These are phyloP conservation scores for Agrenia bidenticulata DNA, from an alignment of 2,888 invertebrate genomes.

Conservation along the genomic window DNA sequence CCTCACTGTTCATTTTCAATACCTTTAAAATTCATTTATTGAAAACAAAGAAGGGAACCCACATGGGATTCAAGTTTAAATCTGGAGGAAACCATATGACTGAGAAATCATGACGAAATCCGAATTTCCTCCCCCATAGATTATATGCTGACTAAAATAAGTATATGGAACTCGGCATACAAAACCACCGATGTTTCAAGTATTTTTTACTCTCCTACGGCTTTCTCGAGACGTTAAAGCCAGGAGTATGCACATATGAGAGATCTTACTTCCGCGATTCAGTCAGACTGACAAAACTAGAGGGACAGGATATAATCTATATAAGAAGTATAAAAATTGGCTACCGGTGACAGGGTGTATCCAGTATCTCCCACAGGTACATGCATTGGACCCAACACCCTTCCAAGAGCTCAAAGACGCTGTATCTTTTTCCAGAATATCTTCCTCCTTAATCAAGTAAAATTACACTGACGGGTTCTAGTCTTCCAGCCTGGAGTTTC, in stretches of 20 bases:
- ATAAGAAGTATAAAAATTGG: neutral
- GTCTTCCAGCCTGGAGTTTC: too few relatives aligned
- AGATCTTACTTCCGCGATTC: too few relatives aligned
- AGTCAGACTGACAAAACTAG: too few relatives aligned
- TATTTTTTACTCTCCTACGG: too few relatives aligned
- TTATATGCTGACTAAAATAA: neutral
- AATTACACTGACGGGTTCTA: too few relatives aligned
- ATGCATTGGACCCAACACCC: constrained; percentile 39
- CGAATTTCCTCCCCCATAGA: neutral
- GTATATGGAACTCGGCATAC: too few relatives aligned
- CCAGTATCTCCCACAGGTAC: constrained; percentile 43
- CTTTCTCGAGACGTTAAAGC: too few relatives aligned
- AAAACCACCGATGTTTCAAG: too few relatives aligned
- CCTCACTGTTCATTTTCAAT: constrained; percentile 31
- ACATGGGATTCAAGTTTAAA: constrained; percentile 3
- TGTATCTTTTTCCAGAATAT: too few relatives aligned
- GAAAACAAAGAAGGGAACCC: constrained; percentile 26
- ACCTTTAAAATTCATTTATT: constrained; percentile 31
- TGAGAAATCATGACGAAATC: neutral
- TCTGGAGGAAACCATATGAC: constrained; percentile 1
- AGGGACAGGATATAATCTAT: too few relatives aligned
- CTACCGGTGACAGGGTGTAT: constrained; percentile 36
- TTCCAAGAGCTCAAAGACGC: neutral
- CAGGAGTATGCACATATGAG: too few relatives aligned
- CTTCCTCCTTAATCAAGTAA: too few relatives aligned